Base-by-base conservation (phyloP, 2,888 invertebrate genomes). In the Exephanes ischioxanthus region DNA sequence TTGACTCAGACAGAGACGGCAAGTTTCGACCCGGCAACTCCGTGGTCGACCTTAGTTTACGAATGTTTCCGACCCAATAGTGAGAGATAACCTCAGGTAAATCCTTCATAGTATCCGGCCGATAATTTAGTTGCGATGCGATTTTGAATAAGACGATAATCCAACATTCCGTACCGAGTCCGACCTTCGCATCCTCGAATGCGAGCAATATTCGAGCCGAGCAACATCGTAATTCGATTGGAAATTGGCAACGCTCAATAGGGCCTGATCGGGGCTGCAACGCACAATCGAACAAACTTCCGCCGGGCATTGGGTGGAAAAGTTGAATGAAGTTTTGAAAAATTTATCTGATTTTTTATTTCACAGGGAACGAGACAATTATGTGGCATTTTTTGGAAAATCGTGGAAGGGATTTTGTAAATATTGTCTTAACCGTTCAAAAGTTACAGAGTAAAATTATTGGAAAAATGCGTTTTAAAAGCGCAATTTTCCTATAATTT, bases 121-220 rank as follows among this genome's bases (percentile, higher is more conserved):
- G 58, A 19, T 22, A 22, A 58, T 58, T 26, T 26, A 22, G 58
- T 58, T 58, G 19, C 22, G 58, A 58, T 22, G 26, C 4, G 22
- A 58, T 58, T 58, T 58, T 58, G 58, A 26, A 26, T 58, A 58
- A 58, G 58, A 58, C 55, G 19, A n/a, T 55, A 3, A 55, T 55
- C 55, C 58, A 11, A 37, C 37, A 9, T 37, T 37, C 37, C 37
- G 37, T 7, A 7, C 37, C 2, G 4, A 9, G 7, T 9, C 2
- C 37, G 37, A 37, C 37, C 37, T 11, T 14, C 6, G 58, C 58
- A 14, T 58, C 22, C 26, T 26, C 11, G 9, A 58, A 22, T 22
- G 11, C 11, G 58, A 58, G 22, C 22, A 58, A 58, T 45, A 45
- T 45, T 45, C 45, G 45, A 3, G 45, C 45, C 9, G 45, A 45